Conservation (phyloP, 2,888 invertebrate genomes). For the Trichogramma evanescens region DNA sequence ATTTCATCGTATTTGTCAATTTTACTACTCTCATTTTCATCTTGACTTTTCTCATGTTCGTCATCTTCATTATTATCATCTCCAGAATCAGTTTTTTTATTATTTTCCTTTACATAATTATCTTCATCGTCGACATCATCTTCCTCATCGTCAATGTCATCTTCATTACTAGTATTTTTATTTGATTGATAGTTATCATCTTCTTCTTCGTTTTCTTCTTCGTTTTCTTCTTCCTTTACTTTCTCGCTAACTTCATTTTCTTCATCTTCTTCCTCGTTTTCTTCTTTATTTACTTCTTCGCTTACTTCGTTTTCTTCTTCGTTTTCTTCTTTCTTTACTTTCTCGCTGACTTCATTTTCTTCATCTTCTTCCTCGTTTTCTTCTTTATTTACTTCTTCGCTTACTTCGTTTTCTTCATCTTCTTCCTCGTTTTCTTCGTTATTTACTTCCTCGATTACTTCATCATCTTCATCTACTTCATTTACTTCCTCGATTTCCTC, state of each 20-base stretch:
- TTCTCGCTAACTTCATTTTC: slow-evolving; percentile 22
- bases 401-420: slow-evolving; percentile 8
- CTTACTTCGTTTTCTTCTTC: slow-evolving; percentile 25
- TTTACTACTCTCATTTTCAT: too few species aligned
- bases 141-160: too few species aligned
- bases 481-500: slow-evolving; percentile 1
- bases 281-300: slow-evolving; percentile 22
- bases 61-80: too few species aligned
- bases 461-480: slow-evolving; percentile 5
- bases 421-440: slow-evolving; percentile 4
- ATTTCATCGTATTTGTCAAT: too few species aligned
- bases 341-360: slow-evolving; percentile 23
- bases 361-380: slow-evolving; percentile 24
- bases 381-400: slow-evolving; percentile 5
- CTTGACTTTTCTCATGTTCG: too few species aligned
- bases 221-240: slow-evolving; percentile 26
- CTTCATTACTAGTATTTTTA: slow-evolving; percentile 28
- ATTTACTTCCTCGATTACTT: slow-evolving; percentile 7
- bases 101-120: too few species aligned
- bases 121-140: too few species aligned
- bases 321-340: slow-evolving; percentile 21
- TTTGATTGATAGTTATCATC: slow-evolving; percentile 1
- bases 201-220: slow-evolving; percentile 15
- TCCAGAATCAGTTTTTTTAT: too few species aligned
- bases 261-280: slow-evolving; percentile 7